Conservation (phyloP, 2,113 vertebrate genomes). For the Vulpes lagopus region DNA sequence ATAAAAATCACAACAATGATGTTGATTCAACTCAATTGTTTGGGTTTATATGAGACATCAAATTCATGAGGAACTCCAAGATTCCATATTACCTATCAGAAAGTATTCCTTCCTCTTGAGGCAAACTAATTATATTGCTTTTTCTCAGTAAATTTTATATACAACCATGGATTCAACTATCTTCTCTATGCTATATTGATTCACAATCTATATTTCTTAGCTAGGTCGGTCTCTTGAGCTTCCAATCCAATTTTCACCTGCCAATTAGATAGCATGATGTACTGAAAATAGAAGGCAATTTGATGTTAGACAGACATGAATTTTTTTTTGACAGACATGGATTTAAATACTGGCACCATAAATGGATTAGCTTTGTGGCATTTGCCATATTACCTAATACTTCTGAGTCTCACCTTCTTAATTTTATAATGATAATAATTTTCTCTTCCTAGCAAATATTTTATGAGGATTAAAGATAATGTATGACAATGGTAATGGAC, state of each 20-base stretch:
- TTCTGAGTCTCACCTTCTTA: background rate
- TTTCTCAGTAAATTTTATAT: background rate
- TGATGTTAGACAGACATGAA: background rate
- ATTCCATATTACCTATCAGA: background rate
- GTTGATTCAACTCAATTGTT: background rate
- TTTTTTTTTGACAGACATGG: background rate
- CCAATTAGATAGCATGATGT: background rate
- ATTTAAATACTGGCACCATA: slow-evolving; percentile 33
- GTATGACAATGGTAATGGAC: background rate
- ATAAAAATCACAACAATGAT: background rate
- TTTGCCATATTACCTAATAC: background rate
- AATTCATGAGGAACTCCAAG: background rate
- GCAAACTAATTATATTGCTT: background rate
- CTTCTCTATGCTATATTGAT: background rate
- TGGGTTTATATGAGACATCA: background rate
- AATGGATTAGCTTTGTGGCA: background rate
- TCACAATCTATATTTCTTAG: background rate
- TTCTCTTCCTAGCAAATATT: background rate
- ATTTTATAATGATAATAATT: background rate
- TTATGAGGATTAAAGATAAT: background rate
- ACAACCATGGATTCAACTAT: background rate
- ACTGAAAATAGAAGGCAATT: background rate
- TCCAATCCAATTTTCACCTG: slow-evolving; percentile 11
- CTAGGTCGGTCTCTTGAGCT: background rate
- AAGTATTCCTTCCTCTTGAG: background rate